Conservation (phyloP, 2,888 invertebrate species). For the Hyles lineata region DNA sequence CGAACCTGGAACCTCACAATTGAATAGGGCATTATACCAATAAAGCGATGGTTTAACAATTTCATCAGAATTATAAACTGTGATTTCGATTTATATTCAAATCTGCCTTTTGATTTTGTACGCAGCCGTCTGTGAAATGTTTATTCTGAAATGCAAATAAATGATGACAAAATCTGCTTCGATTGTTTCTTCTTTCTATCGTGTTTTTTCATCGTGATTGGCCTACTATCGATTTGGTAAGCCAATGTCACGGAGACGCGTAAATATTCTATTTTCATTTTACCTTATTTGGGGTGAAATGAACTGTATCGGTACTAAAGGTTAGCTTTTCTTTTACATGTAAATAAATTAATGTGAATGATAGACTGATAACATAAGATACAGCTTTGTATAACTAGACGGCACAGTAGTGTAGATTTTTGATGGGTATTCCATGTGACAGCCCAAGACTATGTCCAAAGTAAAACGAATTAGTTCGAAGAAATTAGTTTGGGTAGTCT, state of each 20-base stretch:
- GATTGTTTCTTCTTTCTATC: not conserved
- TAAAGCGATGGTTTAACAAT: not conserved
- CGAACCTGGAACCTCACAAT: not conserved
- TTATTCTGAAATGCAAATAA: constrained; percentile 23
- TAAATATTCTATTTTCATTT: not conserved
- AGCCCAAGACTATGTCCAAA: no score
- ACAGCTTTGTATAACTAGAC: no score
- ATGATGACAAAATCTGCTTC: not conserved
- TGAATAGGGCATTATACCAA: not conserved
- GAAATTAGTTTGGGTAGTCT: no score
- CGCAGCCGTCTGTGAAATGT: constrained; percentile 25
- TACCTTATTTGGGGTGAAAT: not conserved
- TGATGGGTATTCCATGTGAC: no score
- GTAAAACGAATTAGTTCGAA: no score
- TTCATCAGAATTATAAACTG: constrained; percentile 16
- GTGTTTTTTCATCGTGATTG: not conserved
- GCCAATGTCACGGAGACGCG: not conserved
- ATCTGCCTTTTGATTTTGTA: constrained; percentile 25
- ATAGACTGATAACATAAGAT: no score
- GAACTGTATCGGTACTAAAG: no score
- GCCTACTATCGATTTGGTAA: not conserved
- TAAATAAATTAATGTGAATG: no score
- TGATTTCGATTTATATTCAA: constrained; percentile 26
- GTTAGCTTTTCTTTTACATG: no score
- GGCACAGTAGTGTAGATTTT: no score